Evolutionary conservation across 2,888 invertebrate species (phyloP).

Genomic region (Lampropteryx suffumata): DNA sequence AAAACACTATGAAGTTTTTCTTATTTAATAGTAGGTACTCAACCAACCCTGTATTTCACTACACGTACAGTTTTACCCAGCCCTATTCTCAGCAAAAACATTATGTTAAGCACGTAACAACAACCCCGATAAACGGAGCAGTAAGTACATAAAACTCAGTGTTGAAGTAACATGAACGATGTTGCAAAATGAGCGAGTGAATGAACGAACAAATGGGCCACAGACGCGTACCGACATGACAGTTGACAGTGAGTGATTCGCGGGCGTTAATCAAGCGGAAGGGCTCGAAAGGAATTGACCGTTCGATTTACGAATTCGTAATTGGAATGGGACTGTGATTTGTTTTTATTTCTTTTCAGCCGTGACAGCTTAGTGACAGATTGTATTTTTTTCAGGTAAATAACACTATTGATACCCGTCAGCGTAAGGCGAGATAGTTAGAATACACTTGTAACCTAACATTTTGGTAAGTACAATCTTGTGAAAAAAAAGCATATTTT

Average conservation of each 20-base stretch:
- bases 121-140: neutral
- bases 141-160: slow-evolving; percentile 3
- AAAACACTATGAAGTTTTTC: too few species aligned
- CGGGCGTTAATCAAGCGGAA: slow-evolving; percentile 48
- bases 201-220: slow-evolving; percentile 57
- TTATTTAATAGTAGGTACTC: too few species aligned
- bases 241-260: slow-evolving; percentile 65
- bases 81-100: neutral
- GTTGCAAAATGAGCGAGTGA: slow-evolving; percentile 58
- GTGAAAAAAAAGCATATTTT: too few species aligned
- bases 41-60: too few species aligned
- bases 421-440: too few species aligned
- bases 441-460: too few species aligned
- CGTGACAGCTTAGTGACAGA: too few species aligned
- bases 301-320: slow-evolving; percentile 34
- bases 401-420: too few species aligned
- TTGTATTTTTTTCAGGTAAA: too few species aligned
- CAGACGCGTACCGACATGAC: slow-evolving; percentile 53
- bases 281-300: slow-evolving; percentile 47
- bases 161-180: slow-evolving; percentile 38
- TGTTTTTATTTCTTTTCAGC: slow-evolving; percentile 18
- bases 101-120: slow-evolving; percentile 4
- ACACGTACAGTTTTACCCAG: neutral
- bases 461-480: too few species aligned
- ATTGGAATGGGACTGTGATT: slow-evolving; percentile 30